These are phyloP conservation scores for Cryptoprocta ferox DNA, from an alignment of 2,797 vertebrate genomes.

Conservation along the genomic window DNA sequence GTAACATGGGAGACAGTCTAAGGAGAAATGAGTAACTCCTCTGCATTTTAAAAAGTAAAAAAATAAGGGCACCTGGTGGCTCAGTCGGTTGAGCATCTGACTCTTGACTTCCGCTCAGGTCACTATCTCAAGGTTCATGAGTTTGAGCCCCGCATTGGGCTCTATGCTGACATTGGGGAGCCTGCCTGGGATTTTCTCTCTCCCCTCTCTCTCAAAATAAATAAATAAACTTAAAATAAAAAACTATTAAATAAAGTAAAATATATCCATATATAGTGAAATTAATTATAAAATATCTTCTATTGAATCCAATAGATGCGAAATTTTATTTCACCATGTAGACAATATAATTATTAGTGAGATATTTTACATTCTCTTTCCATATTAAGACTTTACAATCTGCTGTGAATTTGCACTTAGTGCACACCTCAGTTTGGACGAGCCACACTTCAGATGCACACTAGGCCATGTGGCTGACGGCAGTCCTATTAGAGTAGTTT, in stretches of 20 bases:
- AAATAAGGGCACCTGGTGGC: not conserved
- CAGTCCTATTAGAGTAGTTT: not conserved
- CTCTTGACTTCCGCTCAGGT: too few relatives aligned
- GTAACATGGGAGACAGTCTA: not conserved
- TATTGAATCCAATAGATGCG: not conserved
- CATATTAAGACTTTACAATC: not conserved
- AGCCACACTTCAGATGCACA: not conserved
- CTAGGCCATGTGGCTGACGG: not conserved
- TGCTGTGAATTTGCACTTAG: rapidly evolving
- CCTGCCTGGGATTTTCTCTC: too few relatives aligned
- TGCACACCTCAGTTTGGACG: not conserved
- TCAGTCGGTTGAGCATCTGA: too few relatives aligned
- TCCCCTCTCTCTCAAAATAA: too few relatives aligned
- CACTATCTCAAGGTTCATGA: too few relatives aligned
- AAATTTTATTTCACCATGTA: not conserved
- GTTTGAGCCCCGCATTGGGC: too few relatives aligned
- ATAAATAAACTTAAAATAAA: too few relatives aligned
- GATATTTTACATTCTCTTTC: not conserved
- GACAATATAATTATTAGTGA: not conserved
- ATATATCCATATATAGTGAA: not conserved
- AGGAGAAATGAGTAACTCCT: not conserved
- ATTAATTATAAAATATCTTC: not conserved
- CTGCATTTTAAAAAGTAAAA: not conserved
- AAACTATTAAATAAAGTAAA: too few relatives aligned
- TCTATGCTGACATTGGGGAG: too few relatives aligned